phyloP scores from a whole-genome alignment of 2,888 invertebrate species.

The Rhagonycha fulva region DNA sequence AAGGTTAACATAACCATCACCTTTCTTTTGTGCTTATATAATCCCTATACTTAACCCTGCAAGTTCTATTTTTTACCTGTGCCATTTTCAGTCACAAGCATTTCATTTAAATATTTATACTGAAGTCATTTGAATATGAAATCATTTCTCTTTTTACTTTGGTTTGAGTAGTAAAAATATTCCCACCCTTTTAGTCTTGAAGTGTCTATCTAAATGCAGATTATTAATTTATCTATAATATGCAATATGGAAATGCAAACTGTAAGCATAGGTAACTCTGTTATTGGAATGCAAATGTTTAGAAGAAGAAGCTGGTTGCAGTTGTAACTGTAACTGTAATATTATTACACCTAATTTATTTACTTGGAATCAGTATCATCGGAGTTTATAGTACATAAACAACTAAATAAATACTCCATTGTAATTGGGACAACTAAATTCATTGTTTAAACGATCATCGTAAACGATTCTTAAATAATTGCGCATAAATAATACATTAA shows the following conservation, averaged over 20 bases:
- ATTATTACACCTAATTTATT: too few relatives aligned
- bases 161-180: conserved; percentile 9
- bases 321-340: not conserved
- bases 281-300: not conserved
- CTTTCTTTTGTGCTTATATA: conserved; percentile 39
- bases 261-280: not conserved
- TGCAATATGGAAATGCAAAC: not conserved
- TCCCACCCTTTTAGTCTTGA: conserved; percentile 16
- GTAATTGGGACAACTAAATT: not conserved
- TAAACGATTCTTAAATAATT: not conserved
- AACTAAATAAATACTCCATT: not conserved
- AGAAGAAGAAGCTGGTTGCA: not conserved
- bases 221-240: not conserved
- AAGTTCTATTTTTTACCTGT: conserved; percentile 21
- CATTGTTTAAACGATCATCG: not conserved
- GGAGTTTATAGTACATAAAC: too few relatives aligned
- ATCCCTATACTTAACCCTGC: conserved; percentile 34
- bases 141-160: conserved; percentile 1
- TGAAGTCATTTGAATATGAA: conserved; percentile 15
- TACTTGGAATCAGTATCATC: too few relatives aligned
- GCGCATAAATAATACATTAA: not conserved
- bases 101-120: conserved; percentile 22
- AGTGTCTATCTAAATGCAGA: not conserved
- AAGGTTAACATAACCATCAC: conserved; percentile 35
- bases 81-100: conserved; percentile 19